Evolutionary conservation across 2,113 vertebrate genomes (phyloP).

Genomic region (Madoqua kirkii): DNA sequence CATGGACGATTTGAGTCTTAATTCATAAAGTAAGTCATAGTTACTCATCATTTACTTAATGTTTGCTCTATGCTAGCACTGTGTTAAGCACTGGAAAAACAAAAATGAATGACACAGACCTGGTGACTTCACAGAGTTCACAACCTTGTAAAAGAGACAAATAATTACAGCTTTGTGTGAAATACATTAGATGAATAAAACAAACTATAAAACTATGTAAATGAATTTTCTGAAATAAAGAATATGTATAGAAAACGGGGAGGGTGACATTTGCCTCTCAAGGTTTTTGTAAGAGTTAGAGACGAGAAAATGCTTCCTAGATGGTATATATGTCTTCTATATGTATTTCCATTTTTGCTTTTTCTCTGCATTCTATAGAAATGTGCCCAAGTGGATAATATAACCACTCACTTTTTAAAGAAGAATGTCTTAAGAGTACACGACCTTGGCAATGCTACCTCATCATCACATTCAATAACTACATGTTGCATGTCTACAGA

Average conservation of each 20-base stretch:
- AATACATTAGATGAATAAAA: slow-evolving; percentile 18
- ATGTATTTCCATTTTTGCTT: background rate
- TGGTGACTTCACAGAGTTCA: background rate
- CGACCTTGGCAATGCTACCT: background rate
- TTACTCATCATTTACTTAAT: slow-evolving; percentile 20
- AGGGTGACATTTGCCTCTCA: background rate
- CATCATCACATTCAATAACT: background rate
- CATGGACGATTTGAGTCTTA: background rate
- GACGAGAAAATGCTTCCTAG: background rate
- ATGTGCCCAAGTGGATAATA: background rate
- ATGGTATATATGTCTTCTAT: background rate
- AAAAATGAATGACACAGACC: background rate
- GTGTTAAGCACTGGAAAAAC: slow-evolving; percentile 20
- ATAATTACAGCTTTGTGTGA: background rate
- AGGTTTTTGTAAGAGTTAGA: background rate
- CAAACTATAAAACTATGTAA: background rate
- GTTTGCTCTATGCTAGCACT: background rate
- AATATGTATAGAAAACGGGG: background rate
- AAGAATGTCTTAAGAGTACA: background rate
- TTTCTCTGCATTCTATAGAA: background rate
- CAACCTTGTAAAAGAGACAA: slow-evolving; percentile 1
- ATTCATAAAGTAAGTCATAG: background rate
- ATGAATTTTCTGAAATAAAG: slow-evolving; percentile 13
- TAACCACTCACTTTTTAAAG: background rate
- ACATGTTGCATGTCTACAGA: background rate